Evolutionary conservation across 2,797 vertebrate species (phyloP).

Genomic region (Molothrus aeneus): DNA sequence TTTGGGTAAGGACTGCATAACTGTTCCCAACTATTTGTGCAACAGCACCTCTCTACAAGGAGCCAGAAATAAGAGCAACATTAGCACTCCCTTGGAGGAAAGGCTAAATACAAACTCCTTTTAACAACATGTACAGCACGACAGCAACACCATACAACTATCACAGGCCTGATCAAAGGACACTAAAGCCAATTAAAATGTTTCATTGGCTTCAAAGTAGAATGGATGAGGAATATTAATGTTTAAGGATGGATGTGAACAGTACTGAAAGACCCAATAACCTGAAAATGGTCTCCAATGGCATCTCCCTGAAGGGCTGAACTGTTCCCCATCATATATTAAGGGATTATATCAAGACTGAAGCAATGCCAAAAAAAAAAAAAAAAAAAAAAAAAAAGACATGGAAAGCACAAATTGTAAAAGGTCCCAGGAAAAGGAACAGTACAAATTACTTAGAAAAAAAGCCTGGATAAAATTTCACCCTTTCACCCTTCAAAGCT

Average conservation of each 20-base stretch:
- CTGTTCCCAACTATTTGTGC: background rate
- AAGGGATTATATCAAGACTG: background rate
- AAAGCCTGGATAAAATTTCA: constrained; percentile 43
- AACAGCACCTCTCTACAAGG: background rate
- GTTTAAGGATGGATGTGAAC: background rate
- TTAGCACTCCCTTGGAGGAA: background rate
- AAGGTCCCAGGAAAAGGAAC: background rate
- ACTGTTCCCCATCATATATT: background rate
- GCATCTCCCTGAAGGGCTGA: background rate
- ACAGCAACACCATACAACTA: background rate
- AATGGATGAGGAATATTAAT: background rate
- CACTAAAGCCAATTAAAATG: background rate
- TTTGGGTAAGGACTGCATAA: background rate
- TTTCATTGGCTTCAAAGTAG: background rate
- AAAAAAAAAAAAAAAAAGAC: too few species aligned
- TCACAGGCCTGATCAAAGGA: constrained; percentile 18
- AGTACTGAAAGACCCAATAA: background rate
- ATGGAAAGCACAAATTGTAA: background rate
- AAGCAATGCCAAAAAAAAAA: background rate
- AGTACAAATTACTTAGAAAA: constrained; percentile 6
- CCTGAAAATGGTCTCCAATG: background rate
- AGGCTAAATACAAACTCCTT: background rate
- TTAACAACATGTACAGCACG: background rate
- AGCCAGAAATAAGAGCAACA: background rate
- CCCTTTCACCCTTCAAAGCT: constrained; percentile 8